Percentiles rank a stretch among this genome's conserved stretches.
Conservation (phyloP, 2,797 vertebrate species). For the Neoniphon sammara region DNA sequence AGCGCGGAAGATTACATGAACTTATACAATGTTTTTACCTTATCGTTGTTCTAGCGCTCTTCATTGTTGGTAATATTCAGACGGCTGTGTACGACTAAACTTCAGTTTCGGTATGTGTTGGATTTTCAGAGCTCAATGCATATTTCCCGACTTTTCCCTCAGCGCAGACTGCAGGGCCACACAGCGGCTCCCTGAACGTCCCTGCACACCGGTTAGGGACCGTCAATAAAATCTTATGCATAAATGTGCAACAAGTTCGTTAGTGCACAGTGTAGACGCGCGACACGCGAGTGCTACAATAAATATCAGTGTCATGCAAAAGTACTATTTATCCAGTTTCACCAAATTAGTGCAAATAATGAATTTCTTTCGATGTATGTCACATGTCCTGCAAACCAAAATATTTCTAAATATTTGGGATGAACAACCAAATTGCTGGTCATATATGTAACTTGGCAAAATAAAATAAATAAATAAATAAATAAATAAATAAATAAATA, state of each 20-base stretch:
- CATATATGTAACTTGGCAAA: no score
- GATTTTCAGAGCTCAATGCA: slow-evolving; percentile 11
- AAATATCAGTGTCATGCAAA: no score
- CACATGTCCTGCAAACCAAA: no score
- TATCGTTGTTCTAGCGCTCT: background rate
- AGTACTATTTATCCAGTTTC: no score
- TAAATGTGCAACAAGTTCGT: background rate
- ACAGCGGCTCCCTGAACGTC: slow-evolving; percentile 41
- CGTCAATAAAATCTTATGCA: slow-evolving; percentile 49
- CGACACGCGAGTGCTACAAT: no score
- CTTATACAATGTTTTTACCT: slow-evolving; percentile 26
- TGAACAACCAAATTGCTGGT: no score
- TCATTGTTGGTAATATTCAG: slow-evolving; percentile 2
- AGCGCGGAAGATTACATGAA: background rate
- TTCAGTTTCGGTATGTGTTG: background rate
- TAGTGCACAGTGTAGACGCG: no score
- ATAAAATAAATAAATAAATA: no score
- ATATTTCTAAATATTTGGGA: no score
- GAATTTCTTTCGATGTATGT: no score
- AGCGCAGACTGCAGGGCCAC: background rate
- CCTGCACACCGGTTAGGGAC: slow-evolving; percentile 41
- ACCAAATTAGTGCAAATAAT: no score
- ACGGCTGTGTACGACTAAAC: slow-evolving; percentile 16
- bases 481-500: no score
- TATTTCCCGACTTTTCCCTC: slow-evolving; percentile 31